These are phyloP conservation scores for Embidobia sp. DNA, from an alignment of 2,888 invertebrate species.

Conservation along the genomic window DNA sequence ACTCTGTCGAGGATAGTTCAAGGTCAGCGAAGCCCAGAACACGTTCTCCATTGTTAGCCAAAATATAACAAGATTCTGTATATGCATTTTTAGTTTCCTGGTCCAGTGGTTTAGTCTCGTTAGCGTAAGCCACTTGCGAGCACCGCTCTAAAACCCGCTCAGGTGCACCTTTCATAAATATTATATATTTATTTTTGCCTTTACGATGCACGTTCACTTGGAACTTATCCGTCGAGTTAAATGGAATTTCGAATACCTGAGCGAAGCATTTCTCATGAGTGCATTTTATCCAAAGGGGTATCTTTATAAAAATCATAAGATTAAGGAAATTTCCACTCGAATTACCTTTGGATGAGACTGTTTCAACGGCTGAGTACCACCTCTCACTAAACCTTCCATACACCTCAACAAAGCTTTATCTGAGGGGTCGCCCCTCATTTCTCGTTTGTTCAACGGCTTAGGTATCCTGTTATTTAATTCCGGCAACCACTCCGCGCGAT, in stretches of 20 bases:
- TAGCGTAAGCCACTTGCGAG: conserved; percentile 83
- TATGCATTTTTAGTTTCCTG: conserved; percentile 82
- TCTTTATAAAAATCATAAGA: not conserved
- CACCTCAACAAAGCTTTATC: no score
- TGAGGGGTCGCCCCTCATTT: conserved; percentile 87
- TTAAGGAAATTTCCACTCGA: not conserved
- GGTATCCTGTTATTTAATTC: conserved; percentile 81
- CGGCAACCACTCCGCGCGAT: conserved; percentile 86
- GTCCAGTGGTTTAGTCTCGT: conserved; percentile 82
- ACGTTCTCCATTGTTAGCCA: conserved; percentile 75
- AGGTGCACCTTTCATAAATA: conserved; percentile 90
- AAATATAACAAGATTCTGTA: conserved; percentile 68
- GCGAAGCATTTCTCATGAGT: not conserved
- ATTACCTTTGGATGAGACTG: conserved; percentile 83
- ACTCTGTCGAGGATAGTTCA: conserved; percentile 82
- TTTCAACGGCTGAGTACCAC: conserved; percentile 83
- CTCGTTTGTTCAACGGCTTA: conserved; percentile 81
- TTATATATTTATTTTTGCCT: conserved; percentile 82
- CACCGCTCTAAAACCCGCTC: conserved; percentile 88
- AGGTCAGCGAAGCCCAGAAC: conserved; percentile 84
- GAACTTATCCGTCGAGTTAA: conserved; percentile 87
- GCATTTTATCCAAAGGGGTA: no score
- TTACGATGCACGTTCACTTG: conserved; percentile 87
- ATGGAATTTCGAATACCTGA: conserved; percentile 84
- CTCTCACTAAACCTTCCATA: no score